phyloP scores from a whole-genome alignment of 2,797 vertebrate species.

The Lepilemur ruficaudatus region DNA sequence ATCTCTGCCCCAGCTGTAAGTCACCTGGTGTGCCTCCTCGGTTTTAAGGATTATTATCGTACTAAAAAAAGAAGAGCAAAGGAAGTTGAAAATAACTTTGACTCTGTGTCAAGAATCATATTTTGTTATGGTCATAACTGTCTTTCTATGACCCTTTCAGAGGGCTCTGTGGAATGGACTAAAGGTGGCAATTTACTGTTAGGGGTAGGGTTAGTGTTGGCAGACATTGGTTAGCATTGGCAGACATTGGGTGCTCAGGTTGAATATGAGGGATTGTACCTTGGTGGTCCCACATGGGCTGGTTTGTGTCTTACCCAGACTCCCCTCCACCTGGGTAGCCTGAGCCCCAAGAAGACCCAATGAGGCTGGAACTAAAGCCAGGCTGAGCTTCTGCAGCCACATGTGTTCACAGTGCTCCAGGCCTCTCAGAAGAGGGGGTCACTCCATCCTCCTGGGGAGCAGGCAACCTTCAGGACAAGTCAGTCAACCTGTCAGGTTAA shows the following conservation, averaged over 20 bases:
- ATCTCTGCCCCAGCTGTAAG: accelerated
- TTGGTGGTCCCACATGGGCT: no score
- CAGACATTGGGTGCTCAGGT: background rate
- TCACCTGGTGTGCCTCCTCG: background rate
- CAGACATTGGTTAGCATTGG: background rate
- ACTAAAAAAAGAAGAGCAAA: background rate
- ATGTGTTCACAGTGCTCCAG: accelerated
- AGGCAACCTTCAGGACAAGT: background rate
- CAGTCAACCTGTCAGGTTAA: background rate
- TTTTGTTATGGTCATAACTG: background rate
- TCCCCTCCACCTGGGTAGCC: background rate
- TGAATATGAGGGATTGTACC: background rate
- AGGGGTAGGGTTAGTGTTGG: background rate
- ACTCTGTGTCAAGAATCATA: background rate
- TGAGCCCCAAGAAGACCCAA: background rate
- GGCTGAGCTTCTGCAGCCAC: background rate
- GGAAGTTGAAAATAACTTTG: slow-evolving; percentile 16
- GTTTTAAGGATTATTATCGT: background rate
- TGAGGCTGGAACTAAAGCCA: background rate
- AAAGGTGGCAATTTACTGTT: background rate
- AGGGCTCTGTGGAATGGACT: background rate
- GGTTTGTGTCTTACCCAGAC: no score
- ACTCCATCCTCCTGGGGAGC: background rate
- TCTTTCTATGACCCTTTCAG: background rate
- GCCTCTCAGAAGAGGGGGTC: no score